Conservation (phyloP, 2,797 vertebrate genomes). For the Monodelphis domestica region DNA sequence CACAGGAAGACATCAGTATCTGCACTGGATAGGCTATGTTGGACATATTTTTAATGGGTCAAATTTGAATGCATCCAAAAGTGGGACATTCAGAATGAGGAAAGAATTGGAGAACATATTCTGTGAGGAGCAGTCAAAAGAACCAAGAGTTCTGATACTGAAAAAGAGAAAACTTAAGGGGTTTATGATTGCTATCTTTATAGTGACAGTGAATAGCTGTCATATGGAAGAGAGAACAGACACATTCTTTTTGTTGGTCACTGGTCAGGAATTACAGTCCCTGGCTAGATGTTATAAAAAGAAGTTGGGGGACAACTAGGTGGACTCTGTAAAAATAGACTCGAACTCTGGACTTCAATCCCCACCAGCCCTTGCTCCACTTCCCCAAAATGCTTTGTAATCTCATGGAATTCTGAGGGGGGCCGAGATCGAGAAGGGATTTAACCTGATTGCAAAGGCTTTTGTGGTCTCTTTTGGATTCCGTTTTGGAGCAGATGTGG, state of each 20-base stretch:
- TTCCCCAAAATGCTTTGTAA: too few relatives aligned
- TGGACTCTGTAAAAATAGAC: too few relatives aligned
- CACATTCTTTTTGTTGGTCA: neutral
- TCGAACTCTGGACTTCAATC: too few relatives aligned
- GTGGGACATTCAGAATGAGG: neutral
- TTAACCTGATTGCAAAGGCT: too few relatives aligned
- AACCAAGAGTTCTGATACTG: neutral
- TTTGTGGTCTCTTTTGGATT: too few relatives aligned
- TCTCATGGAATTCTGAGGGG: too few relatives aligned
- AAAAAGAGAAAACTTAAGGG: neutral
- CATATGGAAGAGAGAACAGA: neutral
- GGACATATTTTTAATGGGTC: neutral
- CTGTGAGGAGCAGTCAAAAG: neutral
- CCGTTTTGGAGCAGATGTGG: too few relatives aligned
- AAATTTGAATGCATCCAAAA: neutral
- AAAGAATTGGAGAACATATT: neutral
- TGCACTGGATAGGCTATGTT: neutral
- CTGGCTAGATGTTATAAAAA: neutral
- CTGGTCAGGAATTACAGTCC: neutral
- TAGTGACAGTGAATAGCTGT: neutral
- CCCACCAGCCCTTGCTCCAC: too few relatives aligned
- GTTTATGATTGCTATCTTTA: neutral
- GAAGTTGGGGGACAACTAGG: too few relatives aligned
- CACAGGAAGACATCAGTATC: neutral
- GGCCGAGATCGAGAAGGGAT: too few relatives aligned